Conservation (phyloP, 2,888 invertebrate genomes). For the Pristionchus entomophagus region DNA sequence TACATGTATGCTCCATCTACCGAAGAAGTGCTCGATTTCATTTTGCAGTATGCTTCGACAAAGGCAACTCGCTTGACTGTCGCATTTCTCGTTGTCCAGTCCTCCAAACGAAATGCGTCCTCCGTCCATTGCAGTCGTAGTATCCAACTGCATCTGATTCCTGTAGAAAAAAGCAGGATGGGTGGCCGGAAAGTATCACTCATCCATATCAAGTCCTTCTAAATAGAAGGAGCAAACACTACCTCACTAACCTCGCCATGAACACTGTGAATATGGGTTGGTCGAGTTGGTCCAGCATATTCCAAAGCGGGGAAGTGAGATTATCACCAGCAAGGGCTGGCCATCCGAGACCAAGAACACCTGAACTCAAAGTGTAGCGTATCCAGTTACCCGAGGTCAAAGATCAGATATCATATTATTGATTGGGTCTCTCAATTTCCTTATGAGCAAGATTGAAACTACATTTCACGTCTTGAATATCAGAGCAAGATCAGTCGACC, state of each 20-base stretch:
- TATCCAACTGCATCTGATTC: no score
- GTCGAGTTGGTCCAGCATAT: not conserved
- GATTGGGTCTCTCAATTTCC: not conserved
- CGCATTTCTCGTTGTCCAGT: not conserved
- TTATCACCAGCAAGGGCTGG: not conserved
- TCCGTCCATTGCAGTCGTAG: not conserved
- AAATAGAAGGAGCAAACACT: no score
- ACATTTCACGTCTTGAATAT: not conserved
- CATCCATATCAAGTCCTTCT: no score
- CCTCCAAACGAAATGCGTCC: not conserved
- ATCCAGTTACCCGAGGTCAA: no score
- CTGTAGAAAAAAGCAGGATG: no score
- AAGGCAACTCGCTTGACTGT: not conserved
- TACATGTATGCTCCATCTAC: no score
- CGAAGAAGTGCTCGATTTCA: no score
- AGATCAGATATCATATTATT: not conserved
- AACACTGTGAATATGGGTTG: not conserved
- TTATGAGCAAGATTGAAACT: not conserved
- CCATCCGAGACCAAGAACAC: not conserved
- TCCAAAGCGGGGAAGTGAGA: not conserved
- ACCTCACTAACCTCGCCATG: not conserved
- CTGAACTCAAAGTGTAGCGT: not conserved
- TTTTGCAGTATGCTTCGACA: no score
- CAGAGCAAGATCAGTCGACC: not conserved
- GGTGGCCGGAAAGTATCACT: no score